Base-by-base conservation (phyloP, 2,888 invertebrate species). In the Drosophila longiperda region DNA sequence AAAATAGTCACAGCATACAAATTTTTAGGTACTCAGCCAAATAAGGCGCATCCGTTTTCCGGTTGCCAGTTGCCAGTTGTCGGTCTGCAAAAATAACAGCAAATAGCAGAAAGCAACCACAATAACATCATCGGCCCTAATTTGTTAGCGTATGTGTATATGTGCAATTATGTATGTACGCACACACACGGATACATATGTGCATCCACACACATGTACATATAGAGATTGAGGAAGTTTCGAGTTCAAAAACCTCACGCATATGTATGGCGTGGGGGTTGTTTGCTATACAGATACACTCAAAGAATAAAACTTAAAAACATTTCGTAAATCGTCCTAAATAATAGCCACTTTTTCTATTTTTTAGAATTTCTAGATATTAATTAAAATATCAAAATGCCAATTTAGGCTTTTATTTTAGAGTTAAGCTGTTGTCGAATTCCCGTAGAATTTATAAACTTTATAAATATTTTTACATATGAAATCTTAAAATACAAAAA, bases 41-140 rank as follows among this genome's bases (percentile, higher is more conserved):
- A 90, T 80, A 83, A 83, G 86, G 80, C 77, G 69, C 83, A 87
- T 85, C 85, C 85, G 88, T 83, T 90, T 90, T 85, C 85, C 90
- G 85, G 85, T 70, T 69, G 67, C 58, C 54, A 23, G 36, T 54
- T 53, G 33, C 23, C 17, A 34, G 36, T 36, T 54, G 54, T 53
- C 69, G 55, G 20, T 23, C 45, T 38, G 55, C 55, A 55, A 74
- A 82, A 79, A 73, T 66, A 71, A 74, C 64, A 66, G 62, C 72
- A 59, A 58, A 38, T 3, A 38, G 38, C 38, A 17, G 20, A 49
- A 42, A 73, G 62, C 23, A 66, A 52, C 15, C 59, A 66, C 50
- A 73, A 73, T 61, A 70, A 62, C 38, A 52, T 57, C 57, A 52
- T 68, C 67, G 73, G 76, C 68, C 70, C 78, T 80, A 72, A 61